Evolutionary conservation across 2,888 invertebrate genomes (phyloP).

Genomic region (Rhodophaea formosa): DNA sequence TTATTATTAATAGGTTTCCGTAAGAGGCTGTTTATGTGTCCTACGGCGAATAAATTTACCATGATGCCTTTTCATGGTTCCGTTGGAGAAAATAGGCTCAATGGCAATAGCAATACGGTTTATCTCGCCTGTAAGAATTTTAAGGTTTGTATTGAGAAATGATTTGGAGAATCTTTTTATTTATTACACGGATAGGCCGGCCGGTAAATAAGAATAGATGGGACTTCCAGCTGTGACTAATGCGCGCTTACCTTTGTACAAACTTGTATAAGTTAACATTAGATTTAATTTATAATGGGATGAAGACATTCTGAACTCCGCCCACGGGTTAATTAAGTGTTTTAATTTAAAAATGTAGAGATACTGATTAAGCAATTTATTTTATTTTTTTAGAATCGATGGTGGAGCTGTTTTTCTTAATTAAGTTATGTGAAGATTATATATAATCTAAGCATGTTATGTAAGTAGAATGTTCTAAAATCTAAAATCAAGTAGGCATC

Average conservation of each 20-base stretch:
- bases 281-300: conserved; percentile 67
- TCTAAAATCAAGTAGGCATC: neutral
- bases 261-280: conserved; percentile 62
- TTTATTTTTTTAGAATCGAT: conserved; percentile 32
- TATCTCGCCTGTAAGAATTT: conserved; percentile 24
- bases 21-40: conserved; percentile 47
- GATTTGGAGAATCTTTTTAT: conserved; percentile 64
- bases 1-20: conserved; percentile 50
- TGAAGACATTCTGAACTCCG: conserved; percentile 67
- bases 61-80: conserved; percentile 1
- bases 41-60: conserved; percentile 35
- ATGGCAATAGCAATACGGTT: conserved; percentile 31
- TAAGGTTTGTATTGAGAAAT: conserved; percentile 47
- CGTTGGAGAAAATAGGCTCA: neutral
- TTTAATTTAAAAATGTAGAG: conserved; percentile 47
- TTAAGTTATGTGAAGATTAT: conserved; percentile 30
- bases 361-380: conserved; percentile 58
- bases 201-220: conserved; percentile 62
- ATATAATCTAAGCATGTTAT: too few relatives aligned
- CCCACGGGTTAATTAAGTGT: conserved; percentile 62
- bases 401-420: conserved; percentile 38
- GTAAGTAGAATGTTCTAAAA: neutral
- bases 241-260: conserved; percentile 49
- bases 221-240: conserved; percentile 72
- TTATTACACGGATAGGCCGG: conserved; percentile 54